Conservation (phyloP, 2,113 vertebrate species). For the Tupaia tana region DNA sequence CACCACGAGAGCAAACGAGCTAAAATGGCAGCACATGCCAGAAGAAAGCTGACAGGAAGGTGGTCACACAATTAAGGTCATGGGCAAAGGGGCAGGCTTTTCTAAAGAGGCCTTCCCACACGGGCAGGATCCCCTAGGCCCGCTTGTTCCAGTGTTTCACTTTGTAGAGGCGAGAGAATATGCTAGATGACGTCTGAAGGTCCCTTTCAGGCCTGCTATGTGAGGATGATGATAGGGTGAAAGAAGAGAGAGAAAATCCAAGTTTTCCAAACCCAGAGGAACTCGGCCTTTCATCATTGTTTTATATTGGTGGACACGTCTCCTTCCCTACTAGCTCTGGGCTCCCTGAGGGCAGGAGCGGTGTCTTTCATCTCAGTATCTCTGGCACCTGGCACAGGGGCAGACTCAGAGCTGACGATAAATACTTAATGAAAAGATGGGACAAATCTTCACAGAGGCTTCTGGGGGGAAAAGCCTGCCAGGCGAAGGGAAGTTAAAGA, state of each 20-base stretch:
- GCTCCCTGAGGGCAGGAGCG: slow-evolving; percentile 53
- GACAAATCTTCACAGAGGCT: not conserved
- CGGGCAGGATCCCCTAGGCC: not conserved
- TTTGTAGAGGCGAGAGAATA: not conserved
- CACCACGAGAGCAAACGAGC: not conserved
- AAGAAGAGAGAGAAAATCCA: slow-evolving; percentile 18
- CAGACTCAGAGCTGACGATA: not conserved
- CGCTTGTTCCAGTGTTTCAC: not conserved
- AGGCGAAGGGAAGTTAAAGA: not conserved
- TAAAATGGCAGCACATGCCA: not conserved
- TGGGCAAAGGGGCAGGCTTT: not conserved
- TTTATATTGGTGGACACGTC: not conserved
- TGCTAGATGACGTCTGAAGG: not conserved
- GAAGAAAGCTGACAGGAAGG: not conserved
- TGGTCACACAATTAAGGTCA: not conserved
- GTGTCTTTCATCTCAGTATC: not conserved
- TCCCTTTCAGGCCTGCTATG: not conserved
- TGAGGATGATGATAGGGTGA: not conserved
- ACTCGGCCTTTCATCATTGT: not conserved
- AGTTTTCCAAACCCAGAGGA: slow-evolving; percentile 22
- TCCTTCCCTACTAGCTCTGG: not conserved
- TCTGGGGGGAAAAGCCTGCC: not conserved
- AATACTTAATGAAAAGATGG: slow-evolving; percentile 58
- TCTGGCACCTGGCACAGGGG: not conserved
- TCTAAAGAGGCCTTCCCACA: not conserved